phyloP scores from a whole-genome alignment of 2,797 vertebrate species.

The Liasis olivaceus region DNA sequence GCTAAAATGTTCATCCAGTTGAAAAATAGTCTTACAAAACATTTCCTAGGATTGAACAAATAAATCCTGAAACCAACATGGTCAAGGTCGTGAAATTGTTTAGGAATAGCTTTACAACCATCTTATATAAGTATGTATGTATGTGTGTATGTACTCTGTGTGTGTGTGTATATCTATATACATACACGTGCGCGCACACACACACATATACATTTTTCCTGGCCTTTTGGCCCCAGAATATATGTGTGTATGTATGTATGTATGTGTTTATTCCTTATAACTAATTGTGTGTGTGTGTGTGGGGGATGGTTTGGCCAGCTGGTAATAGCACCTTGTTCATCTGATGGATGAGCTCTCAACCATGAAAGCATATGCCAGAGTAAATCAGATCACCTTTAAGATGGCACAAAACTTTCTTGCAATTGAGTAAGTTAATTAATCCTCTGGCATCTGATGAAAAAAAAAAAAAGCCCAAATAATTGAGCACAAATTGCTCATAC shows the following conservation, averaged over 20 bases:
- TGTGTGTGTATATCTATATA: background rate
- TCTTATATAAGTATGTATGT: background rate
- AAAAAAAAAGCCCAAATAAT: background rate
- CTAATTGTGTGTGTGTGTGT: background rate
- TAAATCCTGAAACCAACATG: background rate
- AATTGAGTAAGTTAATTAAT: background rate
- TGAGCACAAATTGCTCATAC: background rate
- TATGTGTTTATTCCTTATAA: background rate
- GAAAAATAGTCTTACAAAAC: background rate
- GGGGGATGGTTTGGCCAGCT: background rate
- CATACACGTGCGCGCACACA: too few relatives aligned
- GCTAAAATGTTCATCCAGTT: background rate
- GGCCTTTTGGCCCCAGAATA: background rate
- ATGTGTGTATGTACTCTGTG: background rate
- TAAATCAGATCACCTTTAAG: constrained; percentile 13
- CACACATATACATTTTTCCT: background rate
- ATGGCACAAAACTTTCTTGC: background rate
- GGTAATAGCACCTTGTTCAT: background rate
- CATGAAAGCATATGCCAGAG: background rate
- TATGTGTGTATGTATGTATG: background rate
- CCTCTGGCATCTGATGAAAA: background rate
- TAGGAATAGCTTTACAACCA: background rate
- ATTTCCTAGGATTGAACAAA: background rate
- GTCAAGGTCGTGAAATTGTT: background rate
- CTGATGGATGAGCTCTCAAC: background rate